Evolutionary conservation across 2,888 invertebrate genomes (phyloP).

Genomic region (Synanthedon formicaeformis): DNA sequence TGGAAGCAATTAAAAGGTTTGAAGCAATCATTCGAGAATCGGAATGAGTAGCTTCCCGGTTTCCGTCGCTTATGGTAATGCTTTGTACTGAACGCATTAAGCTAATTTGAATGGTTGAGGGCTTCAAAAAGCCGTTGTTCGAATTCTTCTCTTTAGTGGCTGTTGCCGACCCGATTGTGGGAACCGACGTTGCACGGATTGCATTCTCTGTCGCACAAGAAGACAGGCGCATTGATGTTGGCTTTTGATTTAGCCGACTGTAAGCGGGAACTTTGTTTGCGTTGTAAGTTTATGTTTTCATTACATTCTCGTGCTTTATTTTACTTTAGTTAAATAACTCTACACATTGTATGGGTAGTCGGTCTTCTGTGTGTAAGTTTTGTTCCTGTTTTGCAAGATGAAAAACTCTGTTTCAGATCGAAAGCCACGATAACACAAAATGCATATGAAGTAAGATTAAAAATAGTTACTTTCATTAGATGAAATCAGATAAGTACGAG

Average conservation of each 20-base stretch:
- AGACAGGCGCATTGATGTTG: constrained; percentile 46
- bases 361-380: background rate
- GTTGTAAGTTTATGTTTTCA: constrained; percentile 32
- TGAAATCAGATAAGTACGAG: constrained; percentile 56
- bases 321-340: constrained; percentile 3
- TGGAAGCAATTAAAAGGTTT: constrained; percentile 19
- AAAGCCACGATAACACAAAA: background rate
- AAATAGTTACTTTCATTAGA: constrained; percentile 49
- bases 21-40: constrained; percentile 25
- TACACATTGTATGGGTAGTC: background rate
- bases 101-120: constrained; percentile 67
- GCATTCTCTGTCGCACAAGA: constrained; percentile 42
- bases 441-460: constrained; percentile 16
- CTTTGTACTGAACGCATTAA: constrained; percentile 65
- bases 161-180: constrained; percentile 51
- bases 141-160: constrained; percentile 58
- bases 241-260: constrained; percentile 28
- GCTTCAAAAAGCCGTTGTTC: constrained; percentile 63
- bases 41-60: constrained; percentile 36
- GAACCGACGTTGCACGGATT: constrained; percentile 45
- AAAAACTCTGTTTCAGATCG: constrained; percentile 1
- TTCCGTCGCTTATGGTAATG: constrained; percentile 54
- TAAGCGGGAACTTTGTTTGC: constrained; percentile 23
- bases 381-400: background rate
- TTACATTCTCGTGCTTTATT: constrained; percentile 17